phyloP scores from a whole-genome alignment of 1,140 invertebrate genomes.

The Matsumurasca onukii region DNA sequence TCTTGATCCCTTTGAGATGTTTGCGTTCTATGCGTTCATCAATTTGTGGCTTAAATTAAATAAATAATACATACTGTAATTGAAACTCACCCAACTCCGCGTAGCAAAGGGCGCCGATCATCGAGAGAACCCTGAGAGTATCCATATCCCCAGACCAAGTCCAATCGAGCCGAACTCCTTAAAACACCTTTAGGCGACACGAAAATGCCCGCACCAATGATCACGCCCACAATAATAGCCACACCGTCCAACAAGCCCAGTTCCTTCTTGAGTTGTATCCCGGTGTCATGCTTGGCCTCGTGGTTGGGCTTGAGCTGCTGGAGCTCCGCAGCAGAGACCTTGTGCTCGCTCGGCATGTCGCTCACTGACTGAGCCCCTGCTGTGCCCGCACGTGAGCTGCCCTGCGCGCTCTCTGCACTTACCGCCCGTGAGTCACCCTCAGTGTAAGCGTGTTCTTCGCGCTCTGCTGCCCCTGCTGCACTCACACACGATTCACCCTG shows the following conservation, averaged over 20 bases:
- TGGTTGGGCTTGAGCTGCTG: neutral
- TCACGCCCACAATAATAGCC: slow-evolving; percentile 90
- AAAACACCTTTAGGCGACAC: slow-evolving; percentile 95
- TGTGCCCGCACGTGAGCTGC: too few relatives aligned
- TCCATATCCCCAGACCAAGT: slow-evolving; percentile 88
- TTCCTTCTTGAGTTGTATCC: slow-evolving; percentile 78
- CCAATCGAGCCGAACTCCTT: slow-evolving; percentile 84
- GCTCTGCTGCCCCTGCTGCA: too few relatives aligned
- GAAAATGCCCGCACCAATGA: slow-evolving; percentile 92
- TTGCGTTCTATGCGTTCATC: too few relatives aligned
- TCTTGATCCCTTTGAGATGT: too few relatives aligned
- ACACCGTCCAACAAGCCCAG: slow-evolving; percentile 87
- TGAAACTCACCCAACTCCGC: slow-evolving; percentile 94
- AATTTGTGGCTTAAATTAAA: too few relatives aligned
- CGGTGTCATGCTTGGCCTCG: slow-evolving; percentile 32
- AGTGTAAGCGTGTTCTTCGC: too few relatives aligned
- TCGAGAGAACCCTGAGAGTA: slow-evolving; percentile 88
- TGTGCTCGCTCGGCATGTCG: slow-evolving; percentile 25
- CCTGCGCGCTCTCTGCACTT: too few relatives aligned
- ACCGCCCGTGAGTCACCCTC: too few relatives aligned
- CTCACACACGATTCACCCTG: too few relatives aligned
- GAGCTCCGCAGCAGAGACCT: slow-evolving; percentile 20
- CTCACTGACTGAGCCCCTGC: neutral
- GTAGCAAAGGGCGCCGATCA: slow-evolving; percentile 95
- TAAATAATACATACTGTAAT: too few relatives aligned